These are phyloP conservation scores for Charadrius vociferus DNA, from an alignment of 2,113 vertebrate species.

Conservation along the genomic window DNA sequence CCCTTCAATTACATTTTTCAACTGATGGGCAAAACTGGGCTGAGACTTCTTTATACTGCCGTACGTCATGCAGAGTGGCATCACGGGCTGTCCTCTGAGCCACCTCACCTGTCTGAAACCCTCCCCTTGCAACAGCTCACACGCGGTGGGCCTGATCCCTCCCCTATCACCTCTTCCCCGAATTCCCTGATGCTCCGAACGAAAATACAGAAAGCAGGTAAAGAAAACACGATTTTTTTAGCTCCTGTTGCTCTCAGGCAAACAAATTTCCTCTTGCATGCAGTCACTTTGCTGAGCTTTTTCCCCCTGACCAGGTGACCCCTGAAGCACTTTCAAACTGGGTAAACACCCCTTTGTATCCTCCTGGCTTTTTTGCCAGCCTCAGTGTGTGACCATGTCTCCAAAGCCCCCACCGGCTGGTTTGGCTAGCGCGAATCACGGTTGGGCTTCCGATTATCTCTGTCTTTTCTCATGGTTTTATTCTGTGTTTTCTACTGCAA, in stretches of 20 bases:
- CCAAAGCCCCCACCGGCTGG: neutral
- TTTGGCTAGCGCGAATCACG: too few species aligned
- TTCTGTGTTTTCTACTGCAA: neutral
- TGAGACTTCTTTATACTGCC: neutral
- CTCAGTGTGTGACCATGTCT: rapidly evolving
- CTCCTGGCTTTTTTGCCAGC: neutral
- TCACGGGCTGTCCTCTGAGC: neutral
- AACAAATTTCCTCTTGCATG: neutral
- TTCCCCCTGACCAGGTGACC: neutral
- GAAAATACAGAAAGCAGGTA: neutral
- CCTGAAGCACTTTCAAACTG: neutral
- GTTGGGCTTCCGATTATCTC: neutral
- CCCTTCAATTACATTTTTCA: neutral
- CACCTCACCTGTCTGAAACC: neutral
- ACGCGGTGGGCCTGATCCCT: neutral
- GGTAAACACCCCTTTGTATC: neutral
- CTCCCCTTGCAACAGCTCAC: too few species aligned
- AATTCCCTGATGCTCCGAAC: neutral
- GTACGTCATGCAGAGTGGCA: rapidly evolving
- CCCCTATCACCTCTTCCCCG: rapidly evolving
- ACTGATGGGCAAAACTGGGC: neutral
- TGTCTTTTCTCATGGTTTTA: neutral
- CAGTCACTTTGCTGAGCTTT: neutral
- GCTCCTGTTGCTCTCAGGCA: neutral
- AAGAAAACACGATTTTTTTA: neutral